Base-by-base conservation (phyloP, 2,113 vertebrate species). In the Pseudorhombus dupliciocellatus region DNA sequence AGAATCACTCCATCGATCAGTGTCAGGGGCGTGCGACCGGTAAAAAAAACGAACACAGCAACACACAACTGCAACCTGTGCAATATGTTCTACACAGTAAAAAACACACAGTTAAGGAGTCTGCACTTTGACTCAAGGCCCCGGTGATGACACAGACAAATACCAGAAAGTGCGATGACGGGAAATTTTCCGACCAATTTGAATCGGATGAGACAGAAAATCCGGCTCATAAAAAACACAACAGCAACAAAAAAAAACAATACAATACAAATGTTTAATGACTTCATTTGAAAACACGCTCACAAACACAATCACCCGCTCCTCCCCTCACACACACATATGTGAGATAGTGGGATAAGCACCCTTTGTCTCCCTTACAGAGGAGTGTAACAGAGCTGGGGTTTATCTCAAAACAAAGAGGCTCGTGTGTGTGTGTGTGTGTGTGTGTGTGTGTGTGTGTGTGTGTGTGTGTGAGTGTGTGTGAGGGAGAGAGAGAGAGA, bases 371-470 rank as follows among this genome's bases (percentile, higher is more conserved):
- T 84, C 75, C 55, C 64, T 57, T 73, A 82, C 77, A 79, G 61
- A 82, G 80, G 75, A 87, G 71, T 71, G 84, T 76, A 87, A 91
- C 89, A 89, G 83, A 87, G 90, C 76, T 0, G 75, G 75, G 79
- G 84, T 87, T 89, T 84, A 89, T 90, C 84, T 83, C 89, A 89
- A 85, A 90, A 93, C 91, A 93, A 93, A 92, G 81, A 68, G 63
- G 69, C 71, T 83, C 72, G 75, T 89, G 77, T 44, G 42, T 44
- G 15, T 44, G 37, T 84, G 50, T 21, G 54, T 16, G 24, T 55
- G 53, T 72, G 50, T 24, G 6, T 40, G 34, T 37, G 18, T 66
- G 66, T 16, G 37, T 44, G 66, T 22, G 40, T 44, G 34, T 34
- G 30, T 34, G 22, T 46, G 4, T 63, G 58, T 53, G 64, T 56